These are phyloP conservation scores for Lacanobia wlatinum DNA, from an alignment of 2,888 invertebrate genomes.

Conservation along the genomic window DNA sequence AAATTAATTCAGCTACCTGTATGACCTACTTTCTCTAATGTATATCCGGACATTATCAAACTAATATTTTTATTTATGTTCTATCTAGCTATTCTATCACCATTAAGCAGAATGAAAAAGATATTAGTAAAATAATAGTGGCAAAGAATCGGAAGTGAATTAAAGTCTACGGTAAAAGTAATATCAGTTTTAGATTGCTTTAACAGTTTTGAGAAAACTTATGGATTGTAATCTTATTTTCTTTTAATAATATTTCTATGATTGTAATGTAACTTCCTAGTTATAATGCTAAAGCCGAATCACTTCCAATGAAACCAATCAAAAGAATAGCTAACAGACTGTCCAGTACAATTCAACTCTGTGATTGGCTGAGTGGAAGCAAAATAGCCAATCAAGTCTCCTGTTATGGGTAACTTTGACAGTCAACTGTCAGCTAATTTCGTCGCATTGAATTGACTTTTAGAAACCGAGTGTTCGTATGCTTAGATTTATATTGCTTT, in stretches of 20 bases:
- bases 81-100: neutral
- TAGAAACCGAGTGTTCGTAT: neutral
- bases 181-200: neutral
- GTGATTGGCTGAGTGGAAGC: neutral
- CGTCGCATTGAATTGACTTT: neutral
- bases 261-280: neutral
- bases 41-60: neutral
- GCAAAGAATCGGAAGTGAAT: neutral
- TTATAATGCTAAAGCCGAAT: neutral
- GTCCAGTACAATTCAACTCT: neutral
- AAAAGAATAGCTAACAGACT: neutral
- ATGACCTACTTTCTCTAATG: constrained; percentile 22
- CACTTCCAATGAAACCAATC: neutral
- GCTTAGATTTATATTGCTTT: neutral
- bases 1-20: neutral
- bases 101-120: neutral
- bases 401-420: neutral
- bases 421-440: neutral
- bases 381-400: neutral
- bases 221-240: no score
- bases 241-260: no score
- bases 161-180: neutral
- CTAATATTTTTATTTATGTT: neutral
- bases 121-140: neutral
- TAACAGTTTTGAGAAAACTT: no score